Evolutionary conservation across 1,140 invertebrate species (phyloP).

Genomic region (Drosophila aff.): DNA sequence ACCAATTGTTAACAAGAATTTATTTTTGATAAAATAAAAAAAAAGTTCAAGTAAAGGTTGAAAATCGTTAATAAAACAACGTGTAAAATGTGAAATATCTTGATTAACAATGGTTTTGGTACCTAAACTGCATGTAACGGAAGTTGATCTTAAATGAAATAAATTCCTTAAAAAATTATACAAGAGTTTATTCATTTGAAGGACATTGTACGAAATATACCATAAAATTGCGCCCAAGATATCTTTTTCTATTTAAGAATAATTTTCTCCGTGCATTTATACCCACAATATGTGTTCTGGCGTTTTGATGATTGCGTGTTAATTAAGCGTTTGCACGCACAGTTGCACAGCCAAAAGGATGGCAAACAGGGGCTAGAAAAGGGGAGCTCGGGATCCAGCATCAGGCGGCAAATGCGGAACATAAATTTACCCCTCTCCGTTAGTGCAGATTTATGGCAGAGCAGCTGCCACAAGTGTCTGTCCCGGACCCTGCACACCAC

Average conservation of each 20-base stretch:
- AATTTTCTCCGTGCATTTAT: conserved; percentile 3
- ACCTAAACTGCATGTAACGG: not conserved
- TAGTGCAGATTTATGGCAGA: conserved; percentile 60
- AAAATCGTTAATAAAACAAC: not conserved
- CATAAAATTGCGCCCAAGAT: not conserved
- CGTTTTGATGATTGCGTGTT: conserved; percentile 68
- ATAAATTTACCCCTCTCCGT: conserved; percentile 50
- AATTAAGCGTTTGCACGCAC: conserved; percentile 76
- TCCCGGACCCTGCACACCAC: conserved; percentile 19
- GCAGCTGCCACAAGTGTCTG: conserved; percentile 51
- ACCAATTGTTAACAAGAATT: not conserved
- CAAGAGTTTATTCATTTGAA: not conserved
- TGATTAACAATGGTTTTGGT: not conserved
- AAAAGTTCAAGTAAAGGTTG: not conserved
- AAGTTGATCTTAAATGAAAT: not conserved
- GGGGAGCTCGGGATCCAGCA: not conserved
- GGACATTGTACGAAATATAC: not conserved
- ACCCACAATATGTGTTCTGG: conserved; percentile 5
- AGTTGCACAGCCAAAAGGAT: conserved; percentile 41
- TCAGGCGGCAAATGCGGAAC: conserved; percentile 40
- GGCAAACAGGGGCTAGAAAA: not conserved
- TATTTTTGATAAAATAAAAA: not conserved
- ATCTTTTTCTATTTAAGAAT: not conserved
- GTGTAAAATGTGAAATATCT: not conserved
- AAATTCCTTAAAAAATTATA: too few species aligned